Conservation (phyloP, 2,113 vertebrate genomes). For the Chauna torquata region DNA sequence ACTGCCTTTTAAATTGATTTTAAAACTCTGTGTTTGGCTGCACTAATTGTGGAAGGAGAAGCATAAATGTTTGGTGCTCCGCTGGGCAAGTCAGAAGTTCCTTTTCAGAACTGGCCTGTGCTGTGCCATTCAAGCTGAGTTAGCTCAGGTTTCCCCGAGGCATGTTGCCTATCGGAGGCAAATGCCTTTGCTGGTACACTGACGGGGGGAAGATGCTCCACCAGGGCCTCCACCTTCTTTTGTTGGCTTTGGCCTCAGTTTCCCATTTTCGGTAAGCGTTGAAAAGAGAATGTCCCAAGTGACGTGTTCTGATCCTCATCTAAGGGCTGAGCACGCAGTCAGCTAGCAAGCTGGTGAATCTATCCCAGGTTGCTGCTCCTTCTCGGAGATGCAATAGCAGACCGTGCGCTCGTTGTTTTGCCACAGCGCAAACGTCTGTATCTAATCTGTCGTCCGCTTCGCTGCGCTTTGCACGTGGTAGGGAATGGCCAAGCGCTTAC, state of each 20-base stretch:
- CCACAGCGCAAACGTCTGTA: background rate
- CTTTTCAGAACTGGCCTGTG: background rate
- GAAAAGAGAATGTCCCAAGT: background rate
- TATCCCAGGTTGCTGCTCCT: background rate
- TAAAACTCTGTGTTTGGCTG: background rate
- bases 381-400: background rate
- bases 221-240: background rate
- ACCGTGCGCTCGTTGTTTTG: background rate
- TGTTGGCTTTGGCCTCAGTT: background rate
- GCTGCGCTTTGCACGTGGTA: background rate
- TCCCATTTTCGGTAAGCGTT: background rate
- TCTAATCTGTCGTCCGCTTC: background rate
- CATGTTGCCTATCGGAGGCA: fast-evolving
- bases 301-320: fast-evolving
- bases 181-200: background rate
- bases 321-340: background rate
- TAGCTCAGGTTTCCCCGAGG: background rate
- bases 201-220: background rate
- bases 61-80: background rate
- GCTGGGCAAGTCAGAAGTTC: background rate
- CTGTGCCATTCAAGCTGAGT: background rate
- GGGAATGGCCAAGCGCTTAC: background rate
- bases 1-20: background rate
- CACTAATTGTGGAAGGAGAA: background rate
- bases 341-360: background rate